Percentiles rank a stretch among this genome's conserved stretches.
phyloP scores from a whole-genome alignment of 2,888 invertebrate species.

The Platycheirus albimanus region DNA sequence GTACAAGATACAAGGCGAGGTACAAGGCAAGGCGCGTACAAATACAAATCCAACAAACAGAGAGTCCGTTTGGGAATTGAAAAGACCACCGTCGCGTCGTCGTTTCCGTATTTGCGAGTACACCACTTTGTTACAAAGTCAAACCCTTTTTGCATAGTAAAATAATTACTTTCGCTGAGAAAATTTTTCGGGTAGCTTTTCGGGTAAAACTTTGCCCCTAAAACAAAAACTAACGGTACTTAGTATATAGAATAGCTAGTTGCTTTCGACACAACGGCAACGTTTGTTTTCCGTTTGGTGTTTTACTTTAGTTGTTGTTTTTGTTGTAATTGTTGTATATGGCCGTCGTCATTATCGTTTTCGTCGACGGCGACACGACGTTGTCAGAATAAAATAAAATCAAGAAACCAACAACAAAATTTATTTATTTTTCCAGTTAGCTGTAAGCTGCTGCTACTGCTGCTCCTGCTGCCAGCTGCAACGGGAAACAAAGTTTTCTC shows the following conservation, averaged over 20 bases:
- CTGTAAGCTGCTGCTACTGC: too few relatives aligned
- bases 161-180: constrained; percentile 69
- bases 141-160: constrained; percentile 68
- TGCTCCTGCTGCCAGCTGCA: too few relatives aligned
- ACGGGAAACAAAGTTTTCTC: constrained; percentile 61
- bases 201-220: constrained; percentile 39
- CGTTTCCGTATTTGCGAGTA: neutral
- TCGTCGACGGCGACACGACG: neutral
- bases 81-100: neutral
- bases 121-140: constrained; percentile 62
- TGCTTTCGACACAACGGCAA: constrained; percentile 39
- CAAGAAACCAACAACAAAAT: constrained; percentile 33
- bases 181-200: constrained; percentile 48
- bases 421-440: constrained; percentile 50
- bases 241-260: neutral
- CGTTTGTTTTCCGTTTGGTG: constrained; percentile 47
- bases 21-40: neutral
- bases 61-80: constrained; percentile 16
- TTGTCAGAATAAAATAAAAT: constrained; percentile 14
- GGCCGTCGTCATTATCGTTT: neutral
- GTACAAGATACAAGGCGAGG: too few relatives aligned
- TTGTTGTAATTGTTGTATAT: neutral
- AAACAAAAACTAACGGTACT: constrained; percentile 8
- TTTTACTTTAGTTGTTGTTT: constrained; percentile 2
- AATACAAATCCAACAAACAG: too few relatives aligned